A percentile compares a stretch with the other conserved stretches of the same genome.
These are phyloP conservation scores for Tachina fera DNA, from an alignment of 2,888 invertebrate species.

Conservation along the genomic window DNA sequence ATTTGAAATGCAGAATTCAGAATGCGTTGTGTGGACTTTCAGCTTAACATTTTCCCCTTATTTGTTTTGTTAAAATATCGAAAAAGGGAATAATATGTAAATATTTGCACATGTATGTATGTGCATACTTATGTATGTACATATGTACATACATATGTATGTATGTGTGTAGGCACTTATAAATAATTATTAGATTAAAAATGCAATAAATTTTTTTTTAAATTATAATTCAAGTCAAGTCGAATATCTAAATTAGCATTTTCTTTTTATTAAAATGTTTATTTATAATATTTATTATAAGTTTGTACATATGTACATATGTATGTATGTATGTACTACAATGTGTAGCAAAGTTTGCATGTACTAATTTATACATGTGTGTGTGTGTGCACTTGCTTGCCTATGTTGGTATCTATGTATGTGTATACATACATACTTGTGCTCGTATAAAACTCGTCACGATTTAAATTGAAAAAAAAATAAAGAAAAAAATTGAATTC, in stretches of 20 bases:
- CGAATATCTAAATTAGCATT: neutral
- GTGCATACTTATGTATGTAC: no score
- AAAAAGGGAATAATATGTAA: no score
- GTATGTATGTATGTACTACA: neutral
- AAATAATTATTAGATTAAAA: neutral
- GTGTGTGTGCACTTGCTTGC: neutral
- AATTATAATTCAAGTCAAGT: neutral
- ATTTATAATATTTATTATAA: neutral
- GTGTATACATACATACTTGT: neutral
- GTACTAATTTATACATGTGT: neutral
- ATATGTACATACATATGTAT: neutral
- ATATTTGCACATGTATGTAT: no score
- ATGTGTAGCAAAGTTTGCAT: neutral
- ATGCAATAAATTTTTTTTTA: neutral
- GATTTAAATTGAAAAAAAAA: conserved; percentile 30
- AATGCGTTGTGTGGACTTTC: no score
- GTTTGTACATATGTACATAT: no score
- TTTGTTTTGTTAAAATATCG: neutral
- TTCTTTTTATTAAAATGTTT: conserved; percentile 1
- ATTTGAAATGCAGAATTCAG: no score
- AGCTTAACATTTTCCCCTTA: neutral
- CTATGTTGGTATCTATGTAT: neutral
- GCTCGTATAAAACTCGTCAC: conserved; percentile 28
- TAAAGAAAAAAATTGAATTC: neutral
- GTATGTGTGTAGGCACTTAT: neutral